A percentile compares a stretch with the other conserved stretches of the same genome.
These are phyloP conservation scores for Cynodonichthys magdalenae DNA, from an alignment of 2,797 vertebrate species.

Conservation along the genomic window DNA sequence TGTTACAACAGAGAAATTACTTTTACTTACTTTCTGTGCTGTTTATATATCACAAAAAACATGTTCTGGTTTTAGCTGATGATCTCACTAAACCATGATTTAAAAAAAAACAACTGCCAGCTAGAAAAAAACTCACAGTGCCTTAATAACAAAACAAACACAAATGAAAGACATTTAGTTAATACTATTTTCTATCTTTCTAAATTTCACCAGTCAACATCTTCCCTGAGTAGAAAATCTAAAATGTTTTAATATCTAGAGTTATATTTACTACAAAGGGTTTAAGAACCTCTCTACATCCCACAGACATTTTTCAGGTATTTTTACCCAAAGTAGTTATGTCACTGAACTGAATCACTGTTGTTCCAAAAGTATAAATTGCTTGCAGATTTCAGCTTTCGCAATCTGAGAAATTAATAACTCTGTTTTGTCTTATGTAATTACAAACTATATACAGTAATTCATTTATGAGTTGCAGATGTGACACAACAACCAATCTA, in stretches of 20 bases:
- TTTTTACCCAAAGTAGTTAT: background rate
- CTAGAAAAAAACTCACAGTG: too few relatives aligned
- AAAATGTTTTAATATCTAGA: background rate
- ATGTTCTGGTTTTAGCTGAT: too few relatives aligned
- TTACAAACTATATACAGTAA: background rate
- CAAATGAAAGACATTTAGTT: too few relatives aligned
- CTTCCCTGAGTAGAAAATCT: background rate
- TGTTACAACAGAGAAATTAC: too few relatives aligned
- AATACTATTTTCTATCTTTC: too few relatives aligned
- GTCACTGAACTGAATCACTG: background rate
- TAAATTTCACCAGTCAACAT: too few relatives aligned
- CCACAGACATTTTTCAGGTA: background rate
- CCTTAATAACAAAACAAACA: too few relatives aligned
- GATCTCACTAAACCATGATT: too few relatives aligned
- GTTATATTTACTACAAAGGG: background rate
- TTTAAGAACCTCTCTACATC: background rate
- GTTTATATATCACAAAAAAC: too few relatives aligned
- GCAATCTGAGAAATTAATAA: background rate
- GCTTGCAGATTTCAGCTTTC: constrained; percentile 2
- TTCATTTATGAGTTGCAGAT: background rate
- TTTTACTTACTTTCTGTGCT: too few relatives aligned
- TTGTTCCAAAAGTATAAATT: background rate
- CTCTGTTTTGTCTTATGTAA: background rate
- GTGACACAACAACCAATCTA: background rate
- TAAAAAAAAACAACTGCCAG: too few relatives aligned